Evolutionary conservation across 1,140 invertebrate species (phyloP), one percentile per base, ranked within the genome.

Genomic region (Mamestra configurata): DNA sequence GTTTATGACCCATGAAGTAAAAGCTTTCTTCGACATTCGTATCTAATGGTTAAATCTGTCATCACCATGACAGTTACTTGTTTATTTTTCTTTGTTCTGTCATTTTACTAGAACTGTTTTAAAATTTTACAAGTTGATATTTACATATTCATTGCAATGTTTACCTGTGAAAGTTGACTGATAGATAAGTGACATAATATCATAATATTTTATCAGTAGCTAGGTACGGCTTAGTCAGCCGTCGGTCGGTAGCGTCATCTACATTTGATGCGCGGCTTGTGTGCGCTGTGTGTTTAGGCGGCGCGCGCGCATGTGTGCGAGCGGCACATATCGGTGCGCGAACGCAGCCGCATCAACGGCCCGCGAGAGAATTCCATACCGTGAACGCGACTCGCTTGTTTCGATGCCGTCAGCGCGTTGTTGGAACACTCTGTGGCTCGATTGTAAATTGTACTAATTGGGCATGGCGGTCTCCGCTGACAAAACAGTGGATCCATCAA

Each of bases 361-460:
- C 68, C 82, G 79, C 88, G 89, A 88, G 90, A 88, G 90, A 90
- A 93, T 92, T 89, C 79, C 81, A 89, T 90, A 91, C 86, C 90
- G 91, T 91, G 93, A 94, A 92, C 90, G 91, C 92, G 89, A 86
- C 91, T 88, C 84, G 85, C 84, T 91, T 90, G 91, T 92, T 92
- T 89, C 88, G 87, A 91, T 90, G 89, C 89, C 89, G 93, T 92
- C 92, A 92, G 89, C 89, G 89, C 90, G 89, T 91, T 90, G 88
- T 90, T 87, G 85, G 89, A 91, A 89, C 86, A 88, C 88, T 89
- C 86, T 89, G 89, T 89, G 89, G 79, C 79, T 77, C 84, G 86
- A 89, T 93, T 92, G 88, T 93, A 92, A 93, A 93, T 93, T 93
- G 88, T 93, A 89, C 91, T 94, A 94, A 94, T 94, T 94, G 89